Conservation (phyloP, 2,113 vertebrate genomes). For the Procapra przewalskii region DNA sequence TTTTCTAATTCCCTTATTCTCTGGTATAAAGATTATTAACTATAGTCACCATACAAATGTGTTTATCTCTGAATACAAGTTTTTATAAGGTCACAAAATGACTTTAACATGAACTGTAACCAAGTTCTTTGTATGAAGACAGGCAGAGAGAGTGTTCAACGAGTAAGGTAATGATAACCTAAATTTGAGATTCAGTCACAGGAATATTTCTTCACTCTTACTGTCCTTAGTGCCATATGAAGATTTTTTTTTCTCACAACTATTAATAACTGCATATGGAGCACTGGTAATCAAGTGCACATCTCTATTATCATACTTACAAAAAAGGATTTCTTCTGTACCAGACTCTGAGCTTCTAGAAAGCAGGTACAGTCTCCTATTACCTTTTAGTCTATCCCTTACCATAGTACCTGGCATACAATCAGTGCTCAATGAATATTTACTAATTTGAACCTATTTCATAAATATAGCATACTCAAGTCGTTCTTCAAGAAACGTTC, state of each 20-base stretch:
- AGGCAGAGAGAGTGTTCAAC: neutral
- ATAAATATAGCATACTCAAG: neutral
- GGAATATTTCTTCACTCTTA: neutral
- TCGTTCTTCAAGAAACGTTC: neutral
- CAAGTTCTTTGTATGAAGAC: neutral
- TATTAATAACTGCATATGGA: neutral
- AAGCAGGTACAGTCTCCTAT: neutral
- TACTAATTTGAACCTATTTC: constrained; percentile 1
- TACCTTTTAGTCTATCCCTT: neutral
- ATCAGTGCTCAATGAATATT: neutral
- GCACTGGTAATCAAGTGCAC: neutral
- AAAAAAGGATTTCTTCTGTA: neutral
- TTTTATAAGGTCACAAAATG: neutral
- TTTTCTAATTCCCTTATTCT: neutral
- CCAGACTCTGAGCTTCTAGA: neutral
- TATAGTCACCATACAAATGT: neutral
- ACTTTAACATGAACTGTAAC: neutral
- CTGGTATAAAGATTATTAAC: neutral
- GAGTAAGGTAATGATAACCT: neutral
- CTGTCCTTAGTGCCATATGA: neutral
- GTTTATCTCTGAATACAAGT: neutral
- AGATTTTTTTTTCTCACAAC: neutral
- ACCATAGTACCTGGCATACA: neutral
- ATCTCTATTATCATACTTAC: neutral
- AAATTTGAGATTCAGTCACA: neutral